phyloP scores from a whole-genome alignment of 2,888 invertebrate species.

The Drosophila seclusa region DNA sequence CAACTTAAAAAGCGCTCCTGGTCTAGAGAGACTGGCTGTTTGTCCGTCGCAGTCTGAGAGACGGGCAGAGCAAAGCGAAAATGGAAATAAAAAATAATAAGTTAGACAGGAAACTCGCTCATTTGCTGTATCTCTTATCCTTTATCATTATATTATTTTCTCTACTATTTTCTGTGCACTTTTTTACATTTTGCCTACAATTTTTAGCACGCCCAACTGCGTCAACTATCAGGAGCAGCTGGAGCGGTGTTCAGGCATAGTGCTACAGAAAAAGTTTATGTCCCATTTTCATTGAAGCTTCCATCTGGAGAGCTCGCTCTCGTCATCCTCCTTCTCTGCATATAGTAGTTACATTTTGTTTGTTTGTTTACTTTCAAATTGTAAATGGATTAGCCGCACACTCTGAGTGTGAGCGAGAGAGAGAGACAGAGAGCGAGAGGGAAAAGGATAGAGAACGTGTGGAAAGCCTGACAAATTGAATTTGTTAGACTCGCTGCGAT shows the following conservation, averaged over 20 bases:
- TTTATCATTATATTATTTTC: constrained; percentile 20
- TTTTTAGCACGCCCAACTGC: constrained; percentile 24
- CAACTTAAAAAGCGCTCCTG: constrained; percentile 19
- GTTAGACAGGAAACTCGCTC: constrained; percentile 30
- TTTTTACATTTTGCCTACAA: constrained; percentile 24
- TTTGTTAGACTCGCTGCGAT: constrained; percentile 71
- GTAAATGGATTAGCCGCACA: constrained; percentile 75
- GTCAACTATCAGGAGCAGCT: constrained; percentile 37
- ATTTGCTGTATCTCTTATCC: constrained; percentile 25
- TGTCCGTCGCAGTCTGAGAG: neutral
- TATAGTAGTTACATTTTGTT: constrained; percentile 64
- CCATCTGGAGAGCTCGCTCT: constrained; percentile 37
- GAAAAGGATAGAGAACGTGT: constrained; percentile 25
- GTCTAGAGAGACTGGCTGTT: constrained; percentile 13
- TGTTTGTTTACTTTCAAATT: constrained; percentile 78
- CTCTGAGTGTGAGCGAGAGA: neutral
- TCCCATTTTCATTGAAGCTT: constrained; percentile 65
- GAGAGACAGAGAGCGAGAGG: constrained; percentile 1
- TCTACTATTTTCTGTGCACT: neutral
- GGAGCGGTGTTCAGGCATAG: constrained; percentile 6
- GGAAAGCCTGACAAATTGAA: constrained; percentile 77
- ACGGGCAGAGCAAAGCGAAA: constrained; percentile 12
- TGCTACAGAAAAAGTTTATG: constrained; percentile 49
- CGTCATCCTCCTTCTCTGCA: constrained; percentile 1
- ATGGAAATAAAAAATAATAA: constrained; percentile 6